Evolutionary conservation across 2,113 vertebrate genomes (phyloP).

Genomic region (Damaliscus lunatus): DNA sequence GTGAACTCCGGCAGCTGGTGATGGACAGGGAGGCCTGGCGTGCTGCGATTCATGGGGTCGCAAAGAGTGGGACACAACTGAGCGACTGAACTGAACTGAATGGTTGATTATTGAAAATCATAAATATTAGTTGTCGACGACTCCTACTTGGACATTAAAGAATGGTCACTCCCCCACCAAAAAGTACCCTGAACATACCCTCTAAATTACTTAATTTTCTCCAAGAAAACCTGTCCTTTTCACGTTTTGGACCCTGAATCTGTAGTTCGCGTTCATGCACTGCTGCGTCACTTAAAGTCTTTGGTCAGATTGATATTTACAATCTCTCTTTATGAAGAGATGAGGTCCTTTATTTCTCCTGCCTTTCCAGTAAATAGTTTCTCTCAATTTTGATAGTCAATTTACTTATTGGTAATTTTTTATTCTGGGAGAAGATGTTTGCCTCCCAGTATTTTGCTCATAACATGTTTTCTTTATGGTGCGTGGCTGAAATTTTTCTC

Average conservation of each 20-base stretch:
- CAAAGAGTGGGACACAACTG: too few relatives aligned
- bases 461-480: background rate
- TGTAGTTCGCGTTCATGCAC: background rate
- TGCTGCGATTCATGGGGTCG: too few relatives aligned
- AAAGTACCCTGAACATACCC: background rate
- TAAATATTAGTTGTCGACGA: background rate
- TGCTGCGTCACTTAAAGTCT: background rate
- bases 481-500: background rate
- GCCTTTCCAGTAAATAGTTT: background rate
- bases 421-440: background rate
- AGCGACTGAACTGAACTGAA: too few relatives aligned
- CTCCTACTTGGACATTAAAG: background rate
- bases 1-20: too few relatives aligned
- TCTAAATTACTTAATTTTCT: background rate
- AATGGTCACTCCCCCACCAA: background rate
- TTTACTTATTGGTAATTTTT: slow-evolving; percentile 27
- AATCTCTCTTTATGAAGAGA: background rate
- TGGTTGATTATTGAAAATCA: background rate
- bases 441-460: background rate
- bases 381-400: background rate
- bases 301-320: background rate
- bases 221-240: background rate
- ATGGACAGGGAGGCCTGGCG: too few relatives aligned
- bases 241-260: background rate
- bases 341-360: background rate